Conservation (phyloP, 2,888 invertebrate genomes). For the Portevinia maculata region DNA sequence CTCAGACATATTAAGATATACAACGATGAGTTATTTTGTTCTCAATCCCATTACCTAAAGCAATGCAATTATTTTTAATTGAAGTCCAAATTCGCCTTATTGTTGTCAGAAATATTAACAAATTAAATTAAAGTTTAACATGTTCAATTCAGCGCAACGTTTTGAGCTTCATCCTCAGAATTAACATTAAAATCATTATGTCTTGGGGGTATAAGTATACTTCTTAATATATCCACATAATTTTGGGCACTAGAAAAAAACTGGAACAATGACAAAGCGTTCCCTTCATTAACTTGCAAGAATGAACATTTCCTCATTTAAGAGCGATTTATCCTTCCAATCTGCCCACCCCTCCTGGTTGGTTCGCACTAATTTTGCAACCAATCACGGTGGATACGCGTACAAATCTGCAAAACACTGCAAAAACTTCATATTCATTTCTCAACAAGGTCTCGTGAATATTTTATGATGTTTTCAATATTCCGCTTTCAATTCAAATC, state of each 20-base stretch:
- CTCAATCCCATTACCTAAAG: too few species aligned
- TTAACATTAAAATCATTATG: too few species aligned
- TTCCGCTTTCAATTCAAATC: slow-evolving; percentile 22
- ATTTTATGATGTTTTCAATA: slow-evolving; percentile 63
- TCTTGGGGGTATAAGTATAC: not conserved
- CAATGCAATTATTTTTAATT: too few species aligned
- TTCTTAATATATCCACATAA: too few species aligned
- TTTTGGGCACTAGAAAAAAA: too few species aligned
- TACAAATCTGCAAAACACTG: slow-evolving; percentile 24
- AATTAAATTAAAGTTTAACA: not conserved
- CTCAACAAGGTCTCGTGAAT: slow-evolving; percentile 35
- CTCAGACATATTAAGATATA: too few species aligned
- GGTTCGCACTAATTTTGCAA: not conserved
- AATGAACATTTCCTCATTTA: not conserved
- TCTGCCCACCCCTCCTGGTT: not conserved
- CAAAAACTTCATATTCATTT: slow-evolving; percentile 25
- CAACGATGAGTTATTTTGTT: too few species aligned
- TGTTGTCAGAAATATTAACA: not conserved
- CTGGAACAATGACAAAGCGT: too few species aligned
- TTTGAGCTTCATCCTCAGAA: not conserved
- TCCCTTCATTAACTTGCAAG: too few species aligned
- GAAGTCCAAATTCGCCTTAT: not conserved
- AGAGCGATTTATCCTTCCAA: not conserved
- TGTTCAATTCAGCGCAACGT: not conserved
- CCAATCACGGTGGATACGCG: not conserved